Percentiles rank a stretch among this genome's conserved stretches.
Conservation (phyloP, 2,888 invertebrate species). For the Stenodera caucasica region DNA sequence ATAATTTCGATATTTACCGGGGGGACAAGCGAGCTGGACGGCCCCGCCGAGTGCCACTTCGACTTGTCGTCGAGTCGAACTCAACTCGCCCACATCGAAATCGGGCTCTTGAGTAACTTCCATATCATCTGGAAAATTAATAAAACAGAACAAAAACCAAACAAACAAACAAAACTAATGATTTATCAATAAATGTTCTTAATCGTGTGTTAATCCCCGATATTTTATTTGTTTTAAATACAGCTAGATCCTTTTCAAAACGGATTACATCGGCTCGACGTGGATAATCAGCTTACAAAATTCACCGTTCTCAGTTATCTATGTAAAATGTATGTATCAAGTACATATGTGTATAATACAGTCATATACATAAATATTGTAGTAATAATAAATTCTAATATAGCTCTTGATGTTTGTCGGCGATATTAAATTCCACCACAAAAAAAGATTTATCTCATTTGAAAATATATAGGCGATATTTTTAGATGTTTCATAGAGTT, state of each 20-base stretch:
- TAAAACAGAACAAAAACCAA: background rate
- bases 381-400: background rate
- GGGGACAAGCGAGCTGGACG: constrained; percentile 82
- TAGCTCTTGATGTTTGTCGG: background rate
- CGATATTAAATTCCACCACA: background rate
- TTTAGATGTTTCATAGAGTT: background rate
- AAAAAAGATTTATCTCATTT: no score
- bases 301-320: background rate
- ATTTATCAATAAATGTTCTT: background rate
- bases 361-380: background rate
- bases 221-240: background rate
- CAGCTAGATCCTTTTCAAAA: background rate
- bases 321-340: background rate
- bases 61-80: constrained; percentile 67
- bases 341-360: background rate
- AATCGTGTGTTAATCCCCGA: background rate
- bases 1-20: constrained; percentile 58
- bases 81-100: constrained; percentile 58
- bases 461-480: background rate
- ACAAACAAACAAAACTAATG: background rate
- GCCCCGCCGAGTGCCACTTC: constrained; percentile 86
- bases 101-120: constrained; percentile 65
- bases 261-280: no score
- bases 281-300: no score
- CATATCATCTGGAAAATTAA: constrained; percentile 50